A percentile compares a stretch with the other conserved stretches of the same genome.
phyloP scores from a whole-genome alignment of 2,113 vertebrate genomes.

The Bubo scandiacus region DNA sequence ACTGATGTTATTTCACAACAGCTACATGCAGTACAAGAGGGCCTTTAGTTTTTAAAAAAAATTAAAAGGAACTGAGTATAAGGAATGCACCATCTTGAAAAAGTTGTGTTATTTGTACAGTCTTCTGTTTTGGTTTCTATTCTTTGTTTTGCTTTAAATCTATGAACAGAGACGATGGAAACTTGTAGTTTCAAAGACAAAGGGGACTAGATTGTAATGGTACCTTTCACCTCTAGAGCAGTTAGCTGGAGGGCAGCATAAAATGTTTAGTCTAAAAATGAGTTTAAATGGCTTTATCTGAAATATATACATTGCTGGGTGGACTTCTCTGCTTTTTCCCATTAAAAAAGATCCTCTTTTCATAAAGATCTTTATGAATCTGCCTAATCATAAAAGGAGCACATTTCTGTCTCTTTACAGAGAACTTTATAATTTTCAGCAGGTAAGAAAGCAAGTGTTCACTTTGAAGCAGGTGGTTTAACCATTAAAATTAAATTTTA shows the following conservation, averaged over 20 bases:
- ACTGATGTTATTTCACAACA: not conserved
- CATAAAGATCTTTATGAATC: not conserved
- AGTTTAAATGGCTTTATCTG: constrained; percentile 9
- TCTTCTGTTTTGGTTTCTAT: not conserved
- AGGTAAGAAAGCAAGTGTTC: not conserved
- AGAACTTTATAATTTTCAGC: not conserved
- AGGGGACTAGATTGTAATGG: not conserved
- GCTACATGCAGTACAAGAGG: not conserved
- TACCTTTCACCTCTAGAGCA: constrained; percentile 21
- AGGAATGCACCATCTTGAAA: not conserved
- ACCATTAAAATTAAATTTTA: constrained; percentile 5
- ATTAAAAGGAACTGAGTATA: not conserved
- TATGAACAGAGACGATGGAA: not conserved
- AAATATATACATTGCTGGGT: constrained; percentile 8
- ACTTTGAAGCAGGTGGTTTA: not conserved
- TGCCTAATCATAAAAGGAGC: constrained; percentile 8
- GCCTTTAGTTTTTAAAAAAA: not conserved
- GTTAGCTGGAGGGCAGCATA: not conserved
- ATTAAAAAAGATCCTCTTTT: not conserved
- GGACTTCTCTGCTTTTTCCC: not conserved
- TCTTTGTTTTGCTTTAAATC: not conserved
- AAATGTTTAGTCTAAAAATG: constrained; percentile 37
- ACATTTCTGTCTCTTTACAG: not conserved
- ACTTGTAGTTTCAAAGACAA: constrained; percentile 14
- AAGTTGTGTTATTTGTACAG: not conserved